A percentile compares a stretch with the other conserved stretches of the same genome.
Evolutionary conservation across 1,140 invertebrate species (phyloP).

Genomic region (Glossosoma conforme): DNA sequence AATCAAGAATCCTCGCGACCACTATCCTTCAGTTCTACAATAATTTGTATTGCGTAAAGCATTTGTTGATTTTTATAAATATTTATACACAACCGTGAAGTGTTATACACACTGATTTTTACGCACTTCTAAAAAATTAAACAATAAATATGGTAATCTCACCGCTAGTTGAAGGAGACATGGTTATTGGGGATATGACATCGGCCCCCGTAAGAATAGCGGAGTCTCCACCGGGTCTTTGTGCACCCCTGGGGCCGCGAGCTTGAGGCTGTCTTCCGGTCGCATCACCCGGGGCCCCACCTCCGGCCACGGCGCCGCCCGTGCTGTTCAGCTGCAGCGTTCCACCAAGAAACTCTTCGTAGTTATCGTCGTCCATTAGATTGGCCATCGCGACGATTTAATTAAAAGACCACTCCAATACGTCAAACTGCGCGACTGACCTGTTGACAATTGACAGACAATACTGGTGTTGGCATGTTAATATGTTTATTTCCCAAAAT

Average conservation of each 20-base stretch:
- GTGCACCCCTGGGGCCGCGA: too few species aligned
- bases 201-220: slow-evolving; percentile 15
- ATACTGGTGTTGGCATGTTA: too few species aligned
- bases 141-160: neutral
- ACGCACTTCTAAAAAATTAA: too few species aligned
- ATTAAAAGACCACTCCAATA: neutral
- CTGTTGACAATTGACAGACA: neutral
- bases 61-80: neutral
- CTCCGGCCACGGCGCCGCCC: neutral
- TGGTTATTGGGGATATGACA: slow-evolving; percentile 14
- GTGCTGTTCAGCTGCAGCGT: slow-evolving; percentile 38
- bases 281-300: neutral
- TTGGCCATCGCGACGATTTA: slow-evolving; percentile 7
- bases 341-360: slow-evolving; percentile 46
- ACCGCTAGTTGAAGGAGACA: slow-evolving; percentile 1
- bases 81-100: too few species aligned
- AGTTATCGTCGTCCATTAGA: slow-evolving; percentile 30
- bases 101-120: too few species aligned
- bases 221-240: neutral
- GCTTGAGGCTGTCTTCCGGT: neutral
- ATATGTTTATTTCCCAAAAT: too few species aligned
- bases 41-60: neutral
- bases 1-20: neutral
- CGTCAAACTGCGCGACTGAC: neutral
- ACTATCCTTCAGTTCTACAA: neutral